Conservation (phyloP, 2,797 vertebrate genomes). For the Rhinoraja longicauda region DNA sequence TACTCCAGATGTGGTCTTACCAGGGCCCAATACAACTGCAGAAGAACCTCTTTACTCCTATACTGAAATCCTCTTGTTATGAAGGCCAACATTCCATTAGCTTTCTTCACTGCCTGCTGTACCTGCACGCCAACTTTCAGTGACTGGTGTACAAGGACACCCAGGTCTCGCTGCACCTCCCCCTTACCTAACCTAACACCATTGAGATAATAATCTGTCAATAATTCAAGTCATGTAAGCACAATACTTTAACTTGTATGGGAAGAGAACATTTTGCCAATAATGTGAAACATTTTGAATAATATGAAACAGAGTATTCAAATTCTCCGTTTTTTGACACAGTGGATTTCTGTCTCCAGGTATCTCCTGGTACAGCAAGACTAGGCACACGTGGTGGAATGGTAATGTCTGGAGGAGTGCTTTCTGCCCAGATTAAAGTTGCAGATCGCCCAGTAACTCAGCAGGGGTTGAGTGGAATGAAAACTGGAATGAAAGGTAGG, state of each 20-base stretch:
- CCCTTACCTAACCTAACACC: too few relatives aligned
- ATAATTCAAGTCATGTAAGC: not conserved
- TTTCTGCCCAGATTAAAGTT: constrained; percentile 87
- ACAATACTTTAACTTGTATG: not conserved
- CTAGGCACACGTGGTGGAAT: constrained; percentile 66
- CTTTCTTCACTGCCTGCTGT: too few relatives aligned
- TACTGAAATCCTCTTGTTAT: too few relatives aligned
- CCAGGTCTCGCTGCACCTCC: too few relatives aligned
- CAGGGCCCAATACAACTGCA: too few relatives aligned
- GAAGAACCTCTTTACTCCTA: too few relatives aligned
- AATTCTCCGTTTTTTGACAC: not conserved
- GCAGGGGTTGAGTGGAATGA: constrained; percentile 94
- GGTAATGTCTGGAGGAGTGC: constrained; percentile 61
- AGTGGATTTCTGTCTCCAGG: constrained; percentile 53
- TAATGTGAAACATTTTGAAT: not conserved
- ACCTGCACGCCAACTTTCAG: too few relatives aligned
- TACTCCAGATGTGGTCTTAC: too few relatives aligned
- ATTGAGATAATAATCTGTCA: too few relatives aligned
- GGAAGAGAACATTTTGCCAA: not conserved
- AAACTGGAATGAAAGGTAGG: constrained; percentile 85
- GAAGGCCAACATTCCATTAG: too few relatives aligned
- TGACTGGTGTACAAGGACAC: too few relatives aligned
- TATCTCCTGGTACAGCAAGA: constrained; percentile 74
- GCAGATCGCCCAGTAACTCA: constrained; percentile 91
- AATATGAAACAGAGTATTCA: not conserved